phyloP scores from a whole-genome alignment of 2,888 invertebrate species.

The Napeogenes sylphis region DNA sequence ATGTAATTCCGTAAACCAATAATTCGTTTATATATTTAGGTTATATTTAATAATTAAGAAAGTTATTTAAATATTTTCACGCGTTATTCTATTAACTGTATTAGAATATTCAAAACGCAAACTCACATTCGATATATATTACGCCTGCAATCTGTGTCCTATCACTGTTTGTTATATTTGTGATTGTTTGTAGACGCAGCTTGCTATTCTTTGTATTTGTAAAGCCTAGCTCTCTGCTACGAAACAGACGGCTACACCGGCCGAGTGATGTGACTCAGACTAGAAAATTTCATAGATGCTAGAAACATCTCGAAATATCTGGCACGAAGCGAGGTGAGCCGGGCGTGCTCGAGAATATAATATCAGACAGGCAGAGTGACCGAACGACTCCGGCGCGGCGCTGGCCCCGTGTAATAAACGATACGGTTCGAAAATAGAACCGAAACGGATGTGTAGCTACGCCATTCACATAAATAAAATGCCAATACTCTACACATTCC shows the following conservation, averaged over 20 bases:
- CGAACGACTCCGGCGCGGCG: slow-evolving; percentile 46
- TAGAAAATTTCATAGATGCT: slow-evolving; percentile 74
- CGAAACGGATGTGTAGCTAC: slow-evolving; percentile 54
- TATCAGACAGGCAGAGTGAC: slow-evolving; percentile 72
- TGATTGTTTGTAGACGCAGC: slow-evolving; percentile 14
- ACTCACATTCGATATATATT: not conserved
- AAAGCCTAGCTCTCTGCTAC: slow-evolving; percentile 41
- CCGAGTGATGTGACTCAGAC: slow-evolving; percentile 66
- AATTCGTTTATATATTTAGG: not conserved
- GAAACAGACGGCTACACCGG: slow-evolving; percentile 68
- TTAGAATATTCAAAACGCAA: too few relatives aligned
- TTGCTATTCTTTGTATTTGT: slow-evolving; percentile 13
- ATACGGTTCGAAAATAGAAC: slow-evolving; percentile 74
- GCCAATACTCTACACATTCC: slow-evolving; percentile 57
- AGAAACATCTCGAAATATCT: slow-evolving; percentile 76
- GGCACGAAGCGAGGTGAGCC: slow-evolving; percentile 70
- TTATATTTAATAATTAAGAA: not conserved
- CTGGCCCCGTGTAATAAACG: slow-evolving; percentile 52
- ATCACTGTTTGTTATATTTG: slow-evolving; percentile 12
- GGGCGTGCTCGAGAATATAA: slow-evolving; percentile 77
- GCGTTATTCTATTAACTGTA: too few relatives aligned
- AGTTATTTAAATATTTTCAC: too few relatives aligned
- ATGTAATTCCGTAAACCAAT: slow-evolving; percentile 17
- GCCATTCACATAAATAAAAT: slow-evolving; percentile 70
- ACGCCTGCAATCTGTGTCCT: not conserved